phyloP scores from a whole-genome alignment of 2,113 vertebrate genomes.

The Dendrocopos noguchii region DNA sequence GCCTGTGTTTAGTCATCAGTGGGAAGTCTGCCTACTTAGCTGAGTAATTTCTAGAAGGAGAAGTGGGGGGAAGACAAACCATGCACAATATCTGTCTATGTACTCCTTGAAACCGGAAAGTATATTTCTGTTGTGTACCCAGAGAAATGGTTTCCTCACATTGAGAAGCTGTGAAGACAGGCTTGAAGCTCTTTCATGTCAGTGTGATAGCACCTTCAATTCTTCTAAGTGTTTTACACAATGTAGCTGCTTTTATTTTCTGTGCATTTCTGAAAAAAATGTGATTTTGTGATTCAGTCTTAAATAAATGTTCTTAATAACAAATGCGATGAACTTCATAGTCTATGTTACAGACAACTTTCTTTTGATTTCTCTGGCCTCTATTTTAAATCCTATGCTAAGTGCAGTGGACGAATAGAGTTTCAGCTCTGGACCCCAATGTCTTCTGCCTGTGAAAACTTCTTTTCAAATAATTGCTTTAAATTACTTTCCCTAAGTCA shows the following conservation, averaged over 20 bases:
- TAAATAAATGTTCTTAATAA: neutral
- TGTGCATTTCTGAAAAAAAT: neutral
- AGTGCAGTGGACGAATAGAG: neutral
- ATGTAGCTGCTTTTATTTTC: neutral
- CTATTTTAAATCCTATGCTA: neutral
- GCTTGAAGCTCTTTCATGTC: neutral
- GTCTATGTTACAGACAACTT: neutral
- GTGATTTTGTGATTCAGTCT: neutral
- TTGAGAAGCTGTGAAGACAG: neutral
- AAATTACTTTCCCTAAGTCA: neutral
- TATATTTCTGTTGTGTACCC: neutral
- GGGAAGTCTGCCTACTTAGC: neutral
- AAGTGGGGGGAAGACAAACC: neutral
- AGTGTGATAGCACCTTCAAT: neutral
- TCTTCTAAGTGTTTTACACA: neutral
- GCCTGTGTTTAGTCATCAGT: neutral
- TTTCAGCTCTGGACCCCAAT: neutral
- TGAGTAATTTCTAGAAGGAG: neutral
- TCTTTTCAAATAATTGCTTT: neutral
- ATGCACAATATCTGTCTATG: rapidly evolving
- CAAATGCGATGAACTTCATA: neutral
- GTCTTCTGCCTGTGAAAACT: neutral
- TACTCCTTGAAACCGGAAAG: neutral
- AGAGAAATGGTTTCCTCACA: neutral
- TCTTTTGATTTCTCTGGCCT: neutral